Base-by-base conservation (phyloP, 1,140 invertebrate genomes). In the Eulimnadia texana region DNA sequence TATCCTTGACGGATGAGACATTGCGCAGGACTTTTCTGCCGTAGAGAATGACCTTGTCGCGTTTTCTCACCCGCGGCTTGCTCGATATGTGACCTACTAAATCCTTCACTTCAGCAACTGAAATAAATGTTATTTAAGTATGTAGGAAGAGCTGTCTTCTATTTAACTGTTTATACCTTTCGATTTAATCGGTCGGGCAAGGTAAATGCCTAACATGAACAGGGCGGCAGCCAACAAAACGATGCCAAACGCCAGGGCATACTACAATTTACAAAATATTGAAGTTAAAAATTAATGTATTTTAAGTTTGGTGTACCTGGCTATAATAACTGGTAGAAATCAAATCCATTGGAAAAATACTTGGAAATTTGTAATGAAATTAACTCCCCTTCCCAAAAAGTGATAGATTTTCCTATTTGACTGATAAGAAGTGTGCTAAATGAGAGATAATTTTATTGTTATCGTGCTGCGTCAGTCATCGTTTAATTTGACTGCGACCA, bases 21-120 rank as follows among this genome's bases (percentile, higher is more conserved):
- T 97, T 95, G 62, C 94, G 76, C 29, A 98, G 74, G 90, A 97
- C 96, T 70, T 95, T 90, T 49, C 90, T 78, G 0, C 93, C 93
- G 75, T 96, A 97, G 76, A 97, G 98, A 11, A 96, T 75, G 66
- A 97, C 90, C 77, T 96, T 97, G 78, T 98, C 94, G 65, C 94
- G 78, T 74, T 98, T 98, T 51, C 94, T 79, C 77, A 97, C 97
- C 13, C 93, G 78, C 13, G 83, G 82, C 63, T 74, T 70, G 50
- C 25, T 47, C 13, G 28, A 29, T 3, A 50, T 27, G 33, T 50
- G 50, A 19, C n/a, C 29, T 50, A 61, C 60, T 19, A 61, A 28
- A 13, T 61, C 60, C 53, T 61, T 61, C 16, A 55, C 60, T 55
- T 61, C 60, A 1, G 51, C 60, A 29, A 61, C 60, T 60, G 28